phyloP scores from a whole-genome alignment of 2,888 invertebrate genomes.

The Sinopyrophorus schimmeli region DNA sequence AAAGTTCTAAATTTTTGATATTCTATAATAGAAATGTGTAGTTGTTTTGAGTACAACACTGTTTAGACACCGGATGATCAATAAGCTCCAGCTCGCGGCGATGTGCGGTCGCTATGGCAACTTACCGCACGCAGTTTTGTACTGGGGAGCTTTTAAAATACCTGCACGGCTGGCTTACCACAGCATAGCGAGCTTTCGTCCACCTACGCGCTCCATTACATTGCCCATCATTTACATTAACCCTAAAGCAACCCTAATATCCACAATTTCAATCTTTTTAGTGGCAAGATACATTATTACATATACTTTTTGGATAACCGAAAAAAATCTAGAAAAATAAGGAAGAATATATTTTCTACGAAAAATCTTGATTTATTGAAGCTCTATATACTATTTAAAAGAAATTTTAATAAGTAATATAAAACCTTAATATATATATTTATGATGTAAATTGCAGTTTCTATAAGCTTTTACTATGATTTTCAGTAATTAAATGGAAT shows the following conservation, averaged over 20 bases:
- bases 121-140: constrained; percentile 43
- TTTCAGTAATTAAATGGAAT: too few species aligned
- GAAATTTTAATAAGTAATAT: too few species aligned
- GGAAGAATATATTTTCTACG: too few species aligned
- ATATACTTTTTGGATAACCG: neutral
- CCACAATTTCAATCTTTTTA: constrained; percentile 31
- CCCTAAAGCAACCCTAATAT: constrained; percentile 32
- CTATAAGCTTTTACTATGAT: too few species aligned
- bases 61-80: constrained; percentile 42
- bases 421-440: too few species aligned
- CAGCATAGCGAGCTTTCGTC: constrained; percentile 37
- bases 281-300: neutral
- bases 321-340: neutral
- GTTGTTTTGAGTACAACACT: constrained; percentile 35
- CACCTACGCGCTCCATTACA: constrained; percentile 37
- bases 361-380: too few species aligned
- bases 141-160: constrained; percentile 42
- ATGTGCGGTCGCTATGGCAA: constrained; percentile 47
- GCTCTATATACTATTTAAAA: too few species aligned
- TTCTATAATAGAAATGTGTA: constrained; percentile 25
- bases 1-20: constrained; percentile 19
- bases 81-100: constrained; percentile 46
- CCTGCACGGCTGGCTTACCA: constrained; percentile 43
- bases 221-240: constrained; percentile 36
- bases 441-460: too few species aligned